Evolutionary conservation across 2,797 vertebrate species (phyloP), one percentile per base, ranked within the genome.

Genomic region (Enteromius viviparus): DNA sequence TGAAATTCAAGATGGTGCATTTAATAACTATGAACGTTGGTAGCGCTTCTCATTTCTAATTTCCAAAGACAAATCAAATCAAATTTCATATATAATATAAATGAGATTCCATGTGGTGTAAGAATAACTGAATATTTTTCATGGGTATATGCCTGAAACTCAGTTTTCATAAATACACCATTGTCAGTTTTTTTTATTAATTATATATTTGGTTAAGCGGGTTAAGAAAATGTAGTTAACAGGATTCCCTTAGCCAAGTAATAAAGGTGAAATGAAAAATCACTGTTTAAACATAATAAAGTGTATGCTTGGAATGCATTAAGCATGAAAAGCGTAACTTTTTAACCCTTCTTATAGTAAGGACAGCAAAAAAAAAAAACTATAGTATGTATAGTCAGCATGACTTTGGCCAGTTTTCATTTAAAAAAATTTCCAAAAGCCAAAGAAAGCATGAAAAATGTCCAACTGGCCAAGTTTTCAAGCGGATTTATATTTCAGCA

Each of bases 311-410:
- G 15, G 17, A 19, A 55, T 19, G 19, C 70, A 71, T 71, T 21
- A 14, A 74, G 19, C 12, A 6, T 72, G 12, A 29, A 76, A 65
- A 65, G 21, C 8, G 17, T n/a, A 26, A 11, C 1, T 17, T 60
- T 69, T 21, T 15, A 32, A 69, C 11, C 10, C 32, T 80, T 66
- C 47, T 66, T 77, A 85, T 34, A 62, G 58, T 66, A 78, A 78
- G n/a, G 51, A 29, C 37, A 69, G 37, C 58, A 68, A 75, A 85
- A 72, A 84, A 21, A 19, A 19, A 6, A 53, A 58, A 79, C 64
- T 66, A 58, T 58, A 14, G 65, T 62, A 78, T 76, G 53, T 83
- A 85, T 11, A 74, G 83, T 74, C 47, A 51, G 53, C 34, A 51
- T 65, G 29, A 70, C 19, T 62, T 51, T 69, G 58, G 45, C 21